Conservation (phyloP, 2,797 vertebrate species). For the Hyperoplus lanceolatus region DNA sequence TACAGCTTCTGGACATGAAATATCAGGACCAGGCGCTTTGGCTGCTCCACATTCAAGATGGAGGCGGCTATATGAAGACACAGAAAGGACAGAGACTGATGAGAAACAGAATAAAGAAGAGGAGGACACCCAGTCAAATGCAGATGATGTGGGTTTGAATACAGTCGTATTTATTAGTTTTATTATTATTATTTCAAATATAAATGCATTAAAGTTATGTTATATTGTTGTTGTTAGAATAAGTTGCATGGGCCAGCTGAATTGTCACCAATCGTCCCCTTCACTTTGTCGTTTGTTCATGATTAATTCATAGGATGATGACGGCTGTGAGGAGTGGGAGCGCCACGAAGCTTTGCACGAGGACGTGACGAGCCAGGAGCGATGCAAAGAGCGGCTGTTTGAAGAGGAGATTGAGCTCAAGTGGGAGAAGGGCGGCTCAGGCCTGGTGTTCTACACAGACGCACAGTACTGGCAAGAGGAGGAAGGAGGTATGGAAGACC, state of each 20-base stretch:
- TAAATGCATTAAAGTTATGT: background rate
- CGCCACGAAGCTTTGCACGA: conserved; percentile 94
- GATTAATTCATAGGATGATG: conserved; percentile 86
- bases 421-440: conserved; percentile 98
- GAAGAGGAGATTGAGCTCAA: conserved; percentile 98
- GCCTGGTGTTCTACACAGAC: conserved; percentile 97
- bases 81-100: conserved; percentile 59
- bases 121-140: conserved; percentile 82
- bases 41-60: background rate
- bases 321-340: conserved; percentile 96
- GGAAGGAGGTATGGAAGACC: conserved; percentile 87
- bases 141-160: conserved; percentile 89
- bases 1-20: conserved; percentile 89
- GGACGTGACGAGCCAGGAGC: conserved; percentile 93
- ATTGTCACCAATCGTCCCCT: background rate
- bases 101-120: conserved; percentile 60
- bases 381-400: conserved; percentile 90
- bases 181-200: background rate
- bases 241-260: background rate
- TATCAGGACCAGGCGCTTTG: conserved; percentile 75
- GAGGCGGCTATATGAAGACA: background rate
- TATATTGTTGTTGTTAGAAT: background rate
- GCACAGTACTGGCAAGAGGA: conserved; percentile 96
- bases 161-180: background rate
- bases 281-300: background rate